Percentiles rank a stretch among this genome's conserved stretches.
phyloP scores from a whole-genome alignment of 2,113 vertebrate species.

The Cepphus grylle region DNA sequence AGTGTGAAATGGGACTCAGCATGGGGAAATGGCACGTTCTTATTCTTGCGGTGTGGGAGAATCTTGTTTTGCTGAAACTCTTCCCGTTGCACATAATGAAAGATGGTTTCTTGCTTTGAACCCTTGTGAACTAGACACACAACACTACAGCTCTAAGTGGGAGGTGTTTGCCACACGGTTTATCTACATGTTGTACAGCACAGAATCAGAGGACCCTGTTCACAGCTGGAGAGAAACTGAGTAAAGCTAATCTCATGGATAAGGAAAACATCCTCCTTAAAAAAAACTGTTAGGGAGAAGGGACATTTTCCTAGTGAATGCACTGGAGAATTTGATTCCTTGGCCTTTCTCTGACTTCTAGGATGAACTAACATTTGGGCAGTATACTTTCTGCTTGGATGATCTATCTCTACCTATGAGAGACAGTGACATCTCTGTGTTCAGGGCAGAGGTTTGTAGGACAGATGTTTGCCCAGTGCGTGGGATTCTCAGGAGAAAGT shows the following conservation, averaged over 20 bases:
- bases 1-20: not conserved
- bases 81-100: not conserved
- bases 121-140: not conserved
- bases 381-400: not conserved
- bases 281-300: not conserved
- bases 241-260: not conserved
- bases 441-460: not conserved
- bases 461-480: not conserved
- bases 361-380: not conserved
- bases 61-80: not conserved
- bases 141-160: not conserved
- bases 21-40: not conserved
- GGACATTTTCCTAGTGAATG: not conserved
- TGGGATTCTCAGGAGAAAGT: slow-evolving; percentile 48
- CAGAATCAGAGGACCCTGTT: not conserved
- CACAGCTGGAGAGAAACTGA: not conserved
- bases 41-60: not conserved
- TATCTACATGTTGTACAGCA: not conserved
- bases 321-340: not conserved
- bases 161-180: not conserved
- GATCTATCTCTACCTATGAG: not conserved
- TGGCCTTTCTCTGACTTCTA: not conserved
- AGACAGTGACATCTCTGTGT: not conserved
- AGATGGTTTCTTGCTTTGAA: not conserved
- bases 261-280: not conserved